A percentile compares a stretch with the other conserved stretches of the same genome.
Evolutionary conservation across 2,888 invertebrate species (phyloP).

Genomic region (Megastigmus dorsalis): DNA sequence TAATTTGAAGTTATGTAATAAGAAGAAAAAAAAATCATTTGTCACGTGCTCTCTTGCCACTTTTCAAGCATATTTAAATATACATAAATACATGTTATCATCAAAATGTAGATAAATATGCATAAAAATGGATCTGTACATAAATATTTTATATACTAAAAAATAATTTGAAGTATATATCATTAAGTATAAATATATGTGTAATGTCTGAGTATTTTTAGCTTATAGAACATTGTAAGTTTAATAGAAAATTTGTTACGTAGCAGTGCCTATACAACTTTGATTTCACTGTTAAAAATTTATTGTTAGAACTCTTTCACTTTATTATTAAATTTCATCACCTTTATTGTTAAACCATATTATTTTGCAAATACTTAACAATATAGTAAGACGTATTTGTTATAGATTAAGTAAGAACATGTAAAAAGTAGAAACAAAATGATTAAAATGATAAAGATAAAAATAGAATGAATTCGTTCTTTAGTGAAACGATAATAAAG

Average conservation of each 20-base stretch:
- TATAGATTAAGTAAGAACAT: slow-evolving; percentile 10
- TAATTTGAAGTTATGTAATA: not conserved
- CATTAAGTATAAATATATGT: slow-evolving; percentile 20
- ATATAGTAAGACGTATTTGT: not conserved
- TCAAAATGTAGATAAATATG: slow-evolving; percentile 14
- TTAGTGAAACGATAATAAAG: too few species aligned
- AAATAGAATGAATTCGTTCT: too few species aligned
- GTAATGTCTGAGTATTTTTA: slow-evolving; percentile 14
- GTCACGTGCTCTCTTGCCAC: slow-evolving; percentile 2
- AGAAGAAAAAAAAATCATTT: not conserved
- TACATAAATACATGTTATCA: slow-evolving; percentile 9
- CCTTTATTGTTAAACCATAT: not conserved
- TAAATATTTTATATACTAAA: slow-evolving; percentile 2
- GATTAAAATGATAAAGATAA: slow-evolving; percentile 19
- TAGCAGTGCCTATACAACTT: slow-evolving; percentile 41
- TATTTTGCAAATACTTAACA: slow-evolving; percentile 21
- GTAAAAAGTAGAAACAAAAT: slow-evolving; percentile 1
- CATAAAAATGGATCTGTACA: not conserved
- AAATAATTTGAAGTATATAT: too few species aligned
- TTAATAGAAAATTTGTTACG: slow-evolving; percentile 28
- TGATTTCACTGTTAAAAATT: slow-evolving; percentile 28
- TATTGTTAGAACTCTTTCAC: slow-evolving; percentile 32
- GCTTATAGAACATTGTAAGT: not conserved
- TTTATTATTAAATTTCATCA: slow-evolving; percentile 12
- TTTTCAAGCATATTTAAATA: slow-evolving; percentile 2